phyloP scores from a whole-genome alignment of 2,888 invertebrate species.

The Heliconius aoede region DNA sequence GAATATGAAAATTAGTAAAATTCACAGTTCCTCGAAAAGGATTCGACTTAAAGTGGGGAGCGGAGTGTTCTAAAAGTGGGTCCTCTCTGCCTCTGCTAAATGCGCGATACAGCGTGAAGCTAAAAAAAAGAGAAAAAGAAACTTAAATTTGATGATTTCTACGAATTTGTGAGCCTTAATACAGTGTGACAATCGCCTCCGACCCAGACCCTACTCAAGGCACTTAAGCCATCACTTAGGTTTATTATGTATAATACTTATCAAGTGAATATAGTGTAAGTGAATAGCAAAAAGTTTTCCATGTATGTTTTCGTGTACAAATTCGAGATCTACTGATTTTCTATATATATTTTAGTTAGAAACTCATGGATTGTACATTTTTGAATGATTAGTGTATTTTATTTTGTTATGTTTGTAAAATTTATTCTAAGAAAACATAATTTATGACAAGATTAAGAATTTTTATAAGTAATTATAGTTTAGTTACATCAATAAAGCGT shows the following conservation, averaged over 20 bases:
- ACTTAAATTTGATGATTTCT: neutral
- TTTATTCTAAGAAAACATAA: too few species aligned
- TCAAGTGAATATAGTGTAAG: constrained; percentile 14
- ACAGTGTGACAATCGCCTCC: constrained; percentile 8
- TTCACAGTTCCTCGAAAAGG: too few species aligned
- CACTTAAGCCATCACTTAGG: constrained; percentile 17
- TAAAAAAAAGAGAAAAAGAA: neutral
- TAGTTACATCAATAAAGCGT: too few species aligned
- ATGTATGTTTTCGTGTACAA: constrained; percentile 25
- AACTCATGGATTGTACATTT: neutral
- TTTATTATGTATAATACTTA: constrained; percentile 16
- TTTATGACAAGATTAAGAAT: too few species aligned
- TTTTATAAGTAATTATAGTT: too few species aligned
- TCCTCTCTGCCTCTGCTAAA: too few species aligned
- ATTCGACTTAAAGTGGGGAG: too few species aligned
- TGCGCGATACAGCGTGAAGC: too few species aligned
- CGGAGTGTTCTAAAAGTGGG: too few species aligned
- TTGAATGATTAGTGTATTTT: neutral
- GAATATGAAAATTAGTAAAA: too few species aligned
- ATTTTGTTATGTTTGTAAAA: too few species aligned
- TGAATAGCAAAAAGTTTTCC: constrained; percentile 24
- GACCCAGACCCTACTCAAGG: constrained; percentile 13
- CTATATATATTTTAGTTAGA: neutral
- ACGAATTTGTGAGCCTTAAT: neutral
- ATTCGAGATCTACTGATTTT: neutral